Base-by-base conservation (phyloP, 2,888 invertebrate genomes). In the Drosophila greeni region DNA sequence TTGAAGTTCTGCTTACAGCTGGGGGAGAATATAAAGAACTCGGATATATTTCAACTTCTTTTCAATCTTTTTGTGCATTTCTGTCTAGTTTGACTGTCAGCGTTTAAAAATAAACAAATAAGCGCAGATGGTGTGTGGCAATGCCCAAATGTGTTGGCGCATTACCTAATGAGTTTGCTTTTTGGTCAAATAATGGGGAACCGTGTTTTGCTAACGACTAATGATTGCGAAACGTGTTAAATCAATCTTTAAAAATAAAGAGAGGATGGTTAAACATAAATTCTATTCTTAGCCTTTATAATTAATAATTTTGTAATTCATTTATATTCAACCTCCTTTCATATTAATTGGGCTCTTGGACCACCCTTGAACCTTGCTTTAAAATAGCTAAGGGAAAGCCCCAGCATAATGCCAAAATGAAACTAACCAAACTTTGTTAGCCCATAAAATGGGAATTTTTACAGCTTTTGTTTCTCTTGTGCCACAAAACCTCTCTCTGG, bases 81-180 rank as follows among this genome's bases (percentile, higher is more conserved):
- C 31, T 24, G 20, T n/a, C 29, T 66, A n/a, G 47, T 47, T 49
- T 51, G 60, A 9, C 61, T 61, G 69, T 74, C 79, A 74, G 74
- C 59, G 48, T 66, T 76, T 76, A 74, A 73, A 76, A 79, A 79
- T 76, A 76, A 74, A 65, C 55, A 76, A 71, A 68, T 45, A 60
- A 62, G 48, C 57, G 18, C n/a, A 49, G 59, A 61, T 59, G 52
- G 16, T 65, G 56, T 59, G 60, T 26, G 65, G 65, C 48, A 75
- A 66, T 73, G 42, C 18, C 64, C 48, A 51, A 54, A 49, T 18
- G 45, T 31, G 18, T 53, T 53, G 31, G 26, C 52, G 37, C 42
- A 58, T 66, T 58, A 66, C 37, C 52, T 66, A 66, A 66, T 58
- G 48, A 42, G 33, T 52, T 29, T 58, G 39, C 45, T 45, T 56